Evolutionary conservation across 2,888 invertebrate species (phyloP), one percentile per base, ranked within the genome.

Genomic region (Aspidapion aeneum): DNA sequence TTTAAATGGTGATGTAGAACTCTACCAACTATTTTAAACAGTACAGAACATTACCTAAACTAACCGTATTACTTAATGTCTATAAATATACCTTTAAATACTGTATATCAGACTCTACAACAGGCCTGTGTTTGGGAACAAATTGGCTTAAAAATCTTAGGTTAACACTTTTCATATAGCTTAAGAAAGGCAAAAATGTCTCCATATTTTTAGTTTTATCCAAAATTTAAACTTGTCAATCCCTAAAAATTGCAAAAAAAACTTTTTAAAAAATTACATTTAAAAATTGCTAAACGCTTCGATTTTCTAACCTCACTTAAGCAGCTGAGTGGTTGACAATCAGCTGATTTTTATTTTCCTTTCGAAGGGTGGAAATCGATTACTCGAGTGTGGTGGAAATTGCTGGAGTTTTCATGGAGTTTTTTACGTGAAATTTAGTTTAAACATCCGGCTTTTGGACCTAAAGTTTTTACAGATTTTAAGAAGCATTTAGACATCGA

Each of bases 41-140:
- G 35, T 35, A 7, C 12, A 7, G 5, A 35, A 35, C 35, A 3
- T 35, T 7, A 12, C 12, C 35, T 7, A 7, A 35, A 35, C 35
- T 35, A n/a, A n/a, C 35, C 12, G 3, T 35, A 35, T 35, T 35
- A 35, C 35, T 35, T 7, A 35, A 35, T n/a, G n/a, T n/a, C n/a
- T n/a, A 12, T 35, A 35, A 35, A 12, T 12, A 7, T 35, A 35
- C 35, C 74, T 82, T 82, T 0, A 93, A 75, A 58, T 75, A 75
- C 66, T 82, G 74, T 20, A 88, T 73, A 72, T 93, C 91, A 67
- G 82, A 80, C 18, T 81, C 79, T 19, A 82, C 80, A 0, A 85
- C 87, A 5, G 90, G 89, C 55, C 83, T 81, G 77, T 91, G 89
- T 76, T 88, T 87, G 0, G 95, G 95, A 1, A 96, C 92, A 80